Evolutionary conservation across 2,113 vertebrate genomes (phyloP), one percentile per base, ranked within the genome.

Genomic region (Phrynosoma platyrhinos): DNA sequence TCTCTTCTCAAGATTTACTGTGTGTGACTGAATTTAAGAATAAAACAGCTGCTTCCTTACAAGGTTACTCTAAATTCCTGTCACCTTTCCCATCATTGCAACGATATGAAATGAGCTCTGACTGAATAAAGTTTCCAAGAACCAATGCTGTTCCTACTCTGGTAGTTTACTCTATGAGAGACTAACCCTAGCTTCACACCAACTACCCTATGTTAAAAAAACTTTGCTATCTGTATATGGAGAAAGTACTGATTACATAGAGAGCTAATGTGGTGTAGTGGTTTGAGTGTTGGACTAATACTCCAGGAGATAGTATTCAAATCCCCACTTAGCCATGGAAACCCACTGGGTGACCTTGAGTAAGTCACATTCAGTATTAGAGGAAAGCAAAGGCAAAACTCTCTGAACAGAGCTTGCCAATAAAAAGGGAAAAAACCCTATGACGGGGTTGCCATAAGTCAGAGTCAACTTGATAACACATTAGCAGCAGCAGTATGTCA

Each of bases 1-100:
- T 53, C 81, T 10, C 30, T 42, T 42, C 84, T 74, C 78, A 86
- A 79, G 84, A 86, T 86, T 86, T 86, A 86, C 74, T 86, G 75
- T 25, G 71, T 83, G 40, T 83, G 81, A 40, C 74, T 88, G 42
- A 77, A 36, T 77, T 83, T 68, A 88, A 30, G 62, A 55, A 83
- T 69, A 78, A 83, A 78, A 78, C 62, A 78, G 74, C 58, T 88
- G 74, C 64, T 83, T 78, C 77, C 72, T 69, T 78, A 30, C 72
- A 83, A 36, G 36, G 36, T 66, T 64, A 76, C 32, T 66, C 27
- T 72, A 20, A 55, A 18, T 32, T 72, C 21, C 9, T 84, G 23
- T 71, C 62, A 14, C 21, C n/a, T 14, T 68, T 42, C 42, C 30
- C 76, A 40, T 77, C 62, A 83, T 30, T 88, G 58, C 47, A 53